A percentile compares a stretch with the other conserved stretches of the same genome.
phyloP scores from a whole-genome alignment of 2,113 vertebrate genomes.

The Cariama cristata region DNA sequence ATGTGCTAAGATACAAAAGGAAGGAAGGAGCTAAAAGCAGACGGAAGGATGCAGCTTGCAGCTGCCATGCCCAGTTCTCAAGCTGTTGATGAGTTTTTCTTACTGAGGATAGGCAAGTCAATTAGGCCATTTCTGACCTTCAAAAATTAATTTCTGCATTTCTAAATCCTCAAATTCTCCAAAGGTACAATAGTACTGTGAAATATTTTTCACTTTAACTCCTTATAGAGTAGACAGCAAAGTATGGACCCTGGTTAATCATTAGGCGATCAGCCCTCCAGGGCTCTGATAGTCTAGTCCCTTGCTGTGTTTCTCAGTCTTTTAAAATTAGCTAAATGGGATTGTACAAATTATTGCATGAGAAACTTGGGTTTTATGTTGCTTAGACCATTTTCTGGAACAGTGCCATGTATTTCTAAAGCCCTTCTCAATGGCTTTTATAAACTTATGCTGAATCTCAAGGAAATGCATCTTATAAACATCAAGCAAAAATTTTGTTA shows the following conservation, averaged over 20 bases:
- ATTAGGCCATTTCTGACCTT: not conserved
- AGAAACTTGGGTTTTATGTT: not conserved
- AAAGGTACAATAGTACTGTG: accelerated
- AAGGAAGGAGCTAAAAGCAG: not conserved
- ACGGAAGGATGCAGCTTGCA: not conserved
- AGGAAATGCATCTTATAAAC: not conserved
- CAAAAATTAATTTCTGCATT: not conserved
- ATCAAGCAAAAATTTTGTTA: not conserved
- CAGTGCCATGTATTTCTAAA: not conserved
- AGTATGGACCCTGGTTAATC: not conserved
- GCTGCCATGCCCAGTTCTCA: not conserved
- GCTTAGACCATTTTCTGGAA: not conserved
- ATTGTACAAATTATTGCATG: not conserved
- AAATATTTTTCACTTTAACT: not conserved
- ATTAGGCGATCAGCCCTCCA: accelerated
- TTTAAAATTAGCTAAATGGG: not conserved
- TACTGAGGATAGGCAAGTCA: not conserved
- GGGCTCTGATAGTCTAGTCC: not conserved
- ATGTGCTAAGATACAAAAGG: too few species aligned
- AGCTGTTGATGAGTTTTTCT: not conserved
- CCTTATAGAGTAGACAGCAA: not conserved
- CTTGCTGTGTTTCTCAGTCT: not conserved
- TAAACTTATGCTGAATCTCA: not conserved
- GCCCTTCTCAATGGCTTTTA: not conserved
- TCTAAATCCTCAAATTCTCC: not conserved